Evolutionary conservation across 2,113 vertebrate species (phyloP), one percentile per base, ranked within the genome.

Genomic region (Dipodomys stephensi): DNA sequence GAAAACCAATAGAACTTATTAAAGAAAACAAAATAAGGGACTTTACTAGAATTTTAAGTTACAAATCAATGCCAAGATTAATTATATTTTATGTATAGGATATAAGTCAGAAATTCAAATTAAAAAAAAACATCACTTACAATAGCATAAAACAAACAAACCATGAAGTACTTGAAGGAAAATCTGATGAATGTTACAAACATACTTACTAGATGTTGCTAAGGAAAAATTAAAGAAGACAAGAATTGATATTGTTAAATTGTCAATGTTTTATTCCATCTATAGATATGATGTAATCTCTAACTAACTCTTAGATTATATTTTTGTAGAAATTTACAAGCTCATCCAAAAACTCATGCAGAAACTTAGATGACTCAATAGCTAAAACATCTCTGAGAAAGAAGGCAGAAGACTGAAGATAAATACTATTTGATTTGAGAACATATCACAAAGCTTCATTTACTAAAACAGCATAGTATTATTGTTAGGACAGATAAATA

Each of bases 311-410:
- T 27, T 62, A 7, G 30, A 28, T 65, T 20, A 6, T 20, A 15
- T 39, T 28, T 71, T 53, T 87, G 25, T 69, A 82, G 62, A 91
- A 62, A 87, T 91, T 76, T 62, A n/a, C 10, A 82, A 64, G 30
- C 9, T 77, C 15, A 77, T 82, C 69, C 39, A 82, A 87, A 94
- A 82, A 91, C 82, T 72, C 72, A 84, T 57, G 77, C 32, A 27
- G 25, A 57, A 86, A 71, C 25, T 11, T 16, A 78, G 53, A 85
- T 27, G 7, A 49, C 18, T 44, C 20, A 77, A 32, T 64, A 35
- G 13, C 20, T 67, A 60, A 79, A 86, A 57, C 1, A 85, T 32
- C 69, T 72, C 39, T 39, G 27, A 73, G 64, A 72, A 85, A 84
- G 69, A 68, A 73, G 57, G 64, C 69, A 22, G 57, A 76, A 30